Percentiles rank a stretch among this genome's conserved stretches.
phyloP scores from a whole-genome alignment of 2,797 vertebrate genomes.

The Sardinella longiceps region DNA sequence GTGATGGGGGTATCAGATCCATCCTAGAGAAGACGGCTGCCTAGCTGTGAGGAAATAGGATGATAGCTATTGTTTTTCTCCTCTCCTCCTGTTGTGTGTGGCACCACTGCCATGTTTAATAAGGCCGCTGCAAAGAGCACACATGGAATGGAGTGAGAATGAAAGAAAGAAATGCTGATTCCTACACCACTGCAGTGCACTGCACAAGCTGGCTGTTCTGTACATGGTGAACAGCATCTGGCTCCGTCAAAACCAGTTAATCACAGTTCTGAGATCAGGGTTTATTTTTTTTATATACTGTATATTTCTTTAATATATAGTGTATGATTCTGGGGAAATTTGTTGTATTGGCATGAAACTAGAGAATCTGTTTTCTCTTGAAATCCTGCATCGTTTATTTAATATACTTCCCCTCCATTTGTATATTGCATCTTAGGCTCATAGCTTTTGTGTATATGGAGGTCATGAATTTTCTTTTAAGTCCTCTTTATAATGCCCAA shows the following conservation, averaged over 20 bases:
- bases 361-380: neutral
- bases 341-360: neutral
- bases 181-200: constrained; percentile 24
- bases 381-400: neutral
- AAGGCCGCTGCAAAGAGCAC: constrained; percentile 40
- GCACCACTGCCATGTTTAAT: constrained; percentile 37
- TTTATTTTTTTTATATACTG: constrained; percentile 49
- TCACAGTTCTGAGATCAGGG: constrained; percentile 42
- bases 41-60: neutral
- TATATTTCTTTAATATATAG: constrained; percentile 43
- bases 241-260: constrained; percentile 48
- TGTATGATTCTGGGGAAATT: neutral
- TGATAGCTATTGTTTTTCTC: constrained; percentile 14
- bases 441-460: neutral
- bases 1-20: neutral
- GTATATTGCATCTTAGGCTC: neutral
- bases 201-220: constrained; percentile 38
- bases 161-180: constrained; percentile 28
- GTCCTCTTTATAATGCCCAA: neutral
- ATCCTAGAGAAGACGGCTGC: neutral
- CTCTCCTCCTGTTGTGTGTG: constrained; percentile 17
- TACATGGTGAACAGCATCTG: constrained; percentile 40
- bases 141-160: neutral
- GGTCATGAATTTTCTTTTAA: neutral
- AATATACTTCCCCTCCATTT: neutral